Percentiles rank a stretch among this genome's conserved stretches.
Conservation (phyloP, 2,797 vertebrate genomes). For the Lacerta viridis region DNA sequence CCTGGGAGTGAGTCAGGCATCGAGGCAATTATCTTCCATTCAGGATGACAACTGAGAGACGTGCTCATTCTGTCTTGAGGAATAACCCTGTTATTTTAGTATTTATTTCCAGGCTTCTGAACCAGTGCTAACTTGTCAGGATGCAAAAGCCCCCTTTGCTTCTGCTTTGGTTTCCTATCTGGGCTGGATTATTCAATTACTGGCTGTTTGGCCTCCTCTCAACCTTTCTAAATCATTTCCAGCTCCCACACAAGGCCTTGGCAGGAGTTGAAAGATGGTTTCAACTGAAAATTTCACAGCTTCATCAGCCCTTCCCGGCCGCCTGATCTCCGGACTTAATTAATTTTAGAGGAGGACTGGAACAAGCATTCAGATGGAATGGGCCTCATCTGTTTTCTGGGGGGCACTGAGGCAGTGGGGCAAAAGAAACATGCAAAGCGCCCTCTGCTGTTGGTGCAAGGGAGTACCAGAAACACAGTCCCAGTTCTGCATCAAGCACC, state of each 20-base stretch:
- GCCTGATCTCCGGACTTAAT: conserved; percentile 58
- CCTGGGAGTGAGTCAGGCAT: conserved; percentile 69
- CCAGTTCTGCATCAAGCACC: neutral
- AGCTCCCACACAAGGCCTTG: conserved; percentile 69
- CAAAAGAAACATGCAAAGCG: no score
- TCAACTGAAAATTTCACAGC: conserved; percentile 67
- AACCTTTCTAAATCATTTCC: conserved; percentile 74
- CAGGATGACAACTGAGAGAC: conserved; percentile 73
- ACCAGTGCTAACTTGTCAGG: conserved; percentile 73
- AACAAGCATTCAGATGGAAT: conserved; percentile 28
- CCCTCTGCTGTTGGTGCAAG: neutral
- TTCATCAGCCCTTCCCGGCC: conserved; percentile 67
- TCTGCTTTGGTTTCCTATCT: conserved; percentile 74
- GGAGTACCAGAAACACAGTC: neutral
- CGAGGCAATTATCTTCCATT: conserved; percentile 70
- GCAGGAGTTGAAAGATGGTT: conserved; percentile 63
- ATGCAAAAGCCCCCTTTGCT: conserved; percentile 70
- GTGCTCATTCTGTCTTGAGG: conserved; percentile 75
- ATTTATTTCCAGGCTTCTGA: conserved; percentile 68
- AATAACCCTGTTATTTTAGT: conserved; percentile 73
- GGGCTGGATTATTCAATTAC: conserved; percentile 76
- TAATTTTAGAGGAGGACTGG: conserved; percentile 53
- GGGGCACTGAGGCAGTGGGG: neutral
- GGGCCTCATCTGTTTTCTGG: neutral
- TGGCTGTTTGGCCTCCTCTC: conserved; percentile 73